Evolutionary conservation across 2,888 invertebrate genomes (phyloP).

Genomic region (Spodoptera exigua): DNA sequence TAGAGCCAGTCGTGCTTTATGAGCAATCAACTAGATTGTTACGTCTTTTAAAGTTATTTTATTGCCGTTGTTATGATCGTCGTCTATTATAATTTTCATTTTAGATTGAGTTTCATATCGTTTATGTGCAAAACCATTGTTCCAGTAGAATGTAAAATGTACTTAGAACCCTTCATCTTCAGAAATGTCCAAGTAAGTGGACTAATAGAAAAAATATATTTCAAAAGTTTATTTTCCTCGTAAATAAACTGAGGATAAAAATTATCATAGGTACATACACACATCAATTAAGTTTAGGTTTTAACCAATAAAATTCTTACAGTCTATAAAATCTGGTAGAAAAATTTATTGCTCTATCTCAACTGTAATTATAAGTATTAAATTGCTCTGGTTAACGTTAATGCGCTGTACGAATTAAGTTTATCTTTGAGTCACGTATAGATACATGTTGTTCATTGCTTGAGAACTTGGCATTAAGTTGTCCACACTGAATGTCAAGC

Average conservation of each 20-base stretch:
- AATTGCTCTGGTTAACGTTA: slow-evolving; percentile 1
- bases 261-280: no score
- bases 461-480: slow-evolving; percentile 34
- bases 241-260: no score
- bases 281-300: no score
- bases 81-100: slow-evolving; percentile 8
- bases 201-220: no score
- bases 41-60: slow-evolving; percentile 21
- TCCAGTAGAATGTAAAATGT: no score
- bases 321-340: no score
- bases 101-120: neutral
- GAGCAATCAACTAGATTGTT: slow-evolving; percentile 19
- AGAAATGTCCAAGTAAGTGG: no score
- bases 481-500: slow-evolving; percentile 22
- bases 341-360: slow-evolving; percentile 3
- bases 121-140: no score
- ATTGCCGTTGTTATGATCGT: slow-evolving; percentile 12
- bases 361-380: slow-evolving; percentile 2
- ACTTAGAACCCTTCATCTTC: no score
- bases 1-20: slow-evolving; percentile 36
- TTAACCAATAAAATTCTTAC: no score
- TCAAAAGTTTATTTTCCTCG: no score
- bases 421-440: slow-evolving; percentile 2
- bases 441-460: neutral
- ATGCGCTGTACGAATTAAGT: slow-evolving; percentile 6